Conservation (phyloP, 2,888 invertebrate genomes). For the Apocheima hispidaria region DNA sequence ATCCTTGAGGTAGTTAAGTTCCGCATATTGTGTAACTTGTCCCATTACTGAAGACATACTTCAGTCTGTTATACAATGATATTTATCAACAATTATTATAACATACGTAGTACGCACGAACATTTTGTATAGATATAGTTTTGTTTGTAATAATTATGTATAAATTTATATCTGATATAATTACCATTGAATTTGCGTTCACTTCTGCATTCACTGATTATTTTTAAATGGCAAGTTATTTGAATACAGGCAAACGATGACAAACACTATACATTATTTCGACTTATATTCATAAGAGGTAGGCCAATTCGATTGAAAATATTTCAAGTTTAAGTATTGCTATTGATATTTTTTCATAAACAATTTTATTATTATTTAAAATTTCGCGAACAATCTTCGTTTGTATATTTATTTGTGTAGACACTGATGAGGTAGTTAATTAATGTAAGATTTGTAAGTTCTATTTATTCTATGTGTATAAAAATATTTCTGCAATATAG, state of each 20-base stretch:
- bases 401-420: slow-evolving; percentile 44
- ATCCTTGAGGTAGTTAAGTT: slow-evolving; percentile 84
- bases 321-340: slow-evolving; percentile 48
- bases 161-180: slow-evolving; percentile 31
- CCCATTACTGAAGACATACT: slow-evolving; percentile 73
- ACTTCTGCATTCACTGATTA: slow-evolving; percentile 32
- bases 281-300: slow-evolving; percentile 53
- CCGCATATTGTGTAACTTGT: slow-evolving; percentile 71
- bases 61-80: slow-evolving; percentile 71
- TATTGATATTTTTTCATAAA: slow-evolving; percentile 38
- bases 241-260: slow-evolving; percentile 37
- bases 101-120: slow-evolving; percentile 62
- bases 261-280: slow-evolving; percentile 39
- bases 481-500: slow-evolving; percentile 85
- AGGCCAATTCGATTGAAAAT: slow-evolving; percentile 66
- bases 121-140: slow-evolving; percentile 45
- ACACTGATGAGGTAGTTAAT: slow-evolving; percentile 82
- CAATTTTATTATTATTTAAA: slow-evolving; percentile 21
- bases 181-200: slow-evolving; percentile 29
- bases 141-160: slow-evolving; percentile 31
- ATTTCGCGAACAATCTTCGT: slow-evolving; percentile 21
- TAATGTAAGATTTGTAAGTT: slow-evolving; percentile 63
- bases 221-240: slow-evolving; percentile 42
- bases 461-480: slow-evolving; percentile 76
- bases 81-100: slow-evolving; percentile 67